Evolutionary conservation across 2,113 vertebrate genomes (phyloP), one percentile per base, ranked within the genome.

Genomic region (Strix aluco): DNA sequence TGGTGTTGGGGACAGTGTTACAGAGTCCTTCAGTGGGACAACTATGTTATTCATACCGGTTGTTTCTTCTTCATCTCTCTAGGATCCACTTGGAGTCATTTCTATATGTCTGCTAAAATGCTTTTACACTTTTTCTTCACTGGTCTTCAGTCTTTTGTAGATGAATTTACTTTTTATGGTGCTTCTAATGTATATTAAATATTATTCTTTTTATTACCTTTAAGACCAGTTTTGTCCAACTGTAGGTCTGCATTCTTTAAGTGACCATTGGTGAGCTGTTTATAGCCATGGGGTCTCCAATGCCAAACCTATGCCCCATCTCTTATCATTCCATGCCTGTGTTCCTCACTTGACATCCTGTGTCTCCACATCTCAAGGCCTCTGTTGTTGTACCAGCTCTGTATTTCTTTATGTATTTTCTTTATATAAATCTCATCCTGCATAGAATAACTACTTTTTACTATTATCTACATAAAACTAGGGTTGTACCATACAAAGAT

Each of bases 231-330:
- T 89, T 59, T 61, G 7, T 34, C 42, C 16, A 61, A 8, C 32
- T 73, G 34, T 0, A 18, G 23, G 20, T 62, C 22, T 54, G 36
- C 15, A 13, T 49, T 72, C 42, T 77, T 62, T 81, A 78, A 34
- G 14, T 69, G 30, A 38, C 6, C 47, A 32, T 27, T 49, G 16
- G 7, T 47, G 54, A 52, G 11, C 9, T 72, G 4, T 49, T 52
- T 52, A 0, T 17, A 1, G 0, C 15, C 44, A 8, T 30, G 38
- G 9, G 9, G 3, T 72, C 22, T 77, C 47, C 29, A 51, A 5
- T 46, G 36, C 10, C 51, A 63, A 58, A 42, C 12, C 13, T 46
- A 11, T 72, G 36, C 11, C 36, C 8, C 44, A 38, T 27, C 14
- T 78, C 15, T 77, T 38, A 38, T 13, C 42, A 49, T 12, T 2